These are phyloP conservation scores for Galleria mellonella DNA, from an alignment of 1,140 invertebrate species.

Conservation along the genomic window DNA sequence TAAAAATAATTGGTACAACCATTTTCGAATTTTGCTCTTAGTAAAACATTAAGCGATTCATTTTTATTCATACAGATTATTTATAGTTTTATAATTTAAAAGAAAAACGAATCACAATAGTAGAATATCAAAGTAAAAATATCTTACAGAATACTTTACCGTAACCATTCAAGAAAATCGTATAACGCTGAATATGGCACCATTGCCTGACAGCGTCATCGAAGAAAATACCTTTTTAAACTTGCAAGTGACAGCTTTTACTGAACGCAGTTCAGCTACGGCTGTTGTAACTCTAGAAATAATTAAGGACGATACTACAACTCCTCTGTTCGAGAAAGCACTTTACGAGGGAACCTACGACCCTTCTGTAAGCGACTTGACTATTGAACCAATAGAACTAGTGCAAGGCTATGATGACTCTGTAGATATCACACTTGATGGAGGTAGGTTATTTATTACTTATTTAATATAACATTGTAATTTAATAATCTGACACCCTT, in stretches of 20 bases:
- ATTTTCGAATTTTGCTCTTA: too few species aligned
- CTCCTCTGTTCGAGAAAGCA: slow-evolving; percentile 2
- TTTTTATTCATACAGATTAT: too few species aligned
- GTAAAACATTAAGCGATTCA: too few species aligned
- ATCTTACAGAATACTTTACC: background rate
- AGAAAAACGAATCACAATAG: background rate
- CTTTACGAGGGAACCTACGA: slow-evolving; percentile 5
- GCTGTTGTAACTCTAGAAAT: slow-evolving; percentile 5
- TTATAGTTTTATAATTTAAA: too few species aligned
- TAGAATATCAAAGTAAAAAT: background rate
- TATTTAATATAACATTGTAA: background rate
- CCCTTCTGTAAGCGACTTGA: background rate
- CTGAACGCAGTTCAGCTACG: background rate
- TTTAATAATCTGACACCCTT: too few species aligned
- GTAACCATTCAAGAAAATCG: background rate
- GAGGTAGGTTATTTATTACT: slow-evolving; percentile 21
- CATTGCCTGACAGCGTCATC: background rate
- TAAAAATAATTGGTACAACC: too few species aligned
- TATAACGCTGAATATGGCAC: slow-evolving; percentile 3
- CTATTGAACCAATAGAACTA: slow-evolving; percentile 1
- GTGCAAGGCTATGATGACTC: slow-evolving; percentile 5
- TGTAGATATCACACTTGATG: background rate
- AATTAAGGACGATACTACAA: slow-evolving; percentile 5
- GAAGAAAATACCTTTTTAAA: slow-evolving; percentile 3
- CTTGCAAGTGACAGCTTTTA: slow-evolving; percentile 5